Conservation (phyloP, 1,140 invertebrate genomes). For the Aradophagus sp. region DNA sequence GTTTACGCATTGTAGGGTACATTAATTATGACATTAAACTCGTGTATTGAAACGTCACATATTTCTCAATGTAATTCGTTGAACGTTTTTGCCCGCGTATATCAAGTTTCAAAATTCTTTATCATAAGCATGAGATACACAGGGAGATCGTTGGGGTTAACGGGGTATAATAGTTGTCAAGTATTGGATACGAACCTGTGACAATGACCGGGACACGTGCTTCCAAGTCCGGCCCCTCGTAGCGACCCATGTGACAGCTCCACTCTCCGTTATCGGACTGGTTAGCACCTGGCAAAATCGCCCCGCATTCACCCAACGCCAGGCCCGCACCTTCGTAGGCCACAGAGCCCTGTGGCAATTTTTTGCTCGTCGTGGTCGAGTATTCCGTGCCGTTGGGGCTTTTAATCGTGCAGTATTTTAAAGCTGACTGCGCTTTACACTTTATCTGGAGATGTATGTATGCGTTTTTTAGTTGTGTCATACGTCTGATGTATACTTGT, state of each 20-base stretch:
- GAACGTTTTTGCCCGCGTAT: no score
- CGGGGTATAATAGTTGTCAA: conserved; percentile 4
- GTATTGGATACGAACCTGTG: conserved; percentile 60
- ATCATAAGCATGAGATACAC: neutral
- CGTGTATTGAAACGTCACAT: no score
- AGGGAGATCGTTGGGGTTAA: conserved; percentile 8
- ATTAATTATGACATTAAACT: no score
- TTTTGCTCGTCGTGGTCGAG: conserved; percentile 40
- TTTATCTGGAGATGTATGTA: conserved; percentile 58
- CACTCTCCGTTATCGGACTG: conserved; percentile 60
- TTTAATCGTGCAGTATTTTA: conserved; percentile 66
- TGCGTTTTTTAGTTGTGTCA: conserved; percentile 33
- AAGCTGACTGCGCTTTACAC: conserved; percentile 53
- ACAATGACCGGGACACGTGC: conserved; percentile 58
- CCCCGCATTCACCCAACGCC: conserved; percentile 62
- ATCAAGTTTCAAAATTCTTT: neutral
- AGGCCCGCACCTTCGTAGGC: conserved; percentile 60
- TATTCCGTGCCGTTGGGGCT: conserved; percentile 64
- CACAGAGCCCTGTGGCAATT: conserved; percentile 18
- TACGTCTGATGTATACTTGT: conserved; percentile 19
- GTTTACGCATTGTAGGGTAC: no score
- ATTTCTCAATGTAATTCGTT: no score
- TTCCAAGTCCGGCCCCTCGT: conserved; percentile 54
- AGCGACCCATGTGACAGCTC: conserved; percentile 63
- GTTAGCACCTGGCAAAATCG: conserved; percentile 51